Evolutionary conservation across 2,888 invertebrate genomes (phyloP).

Genomic region (Oxystoma pomonae): DNA sequence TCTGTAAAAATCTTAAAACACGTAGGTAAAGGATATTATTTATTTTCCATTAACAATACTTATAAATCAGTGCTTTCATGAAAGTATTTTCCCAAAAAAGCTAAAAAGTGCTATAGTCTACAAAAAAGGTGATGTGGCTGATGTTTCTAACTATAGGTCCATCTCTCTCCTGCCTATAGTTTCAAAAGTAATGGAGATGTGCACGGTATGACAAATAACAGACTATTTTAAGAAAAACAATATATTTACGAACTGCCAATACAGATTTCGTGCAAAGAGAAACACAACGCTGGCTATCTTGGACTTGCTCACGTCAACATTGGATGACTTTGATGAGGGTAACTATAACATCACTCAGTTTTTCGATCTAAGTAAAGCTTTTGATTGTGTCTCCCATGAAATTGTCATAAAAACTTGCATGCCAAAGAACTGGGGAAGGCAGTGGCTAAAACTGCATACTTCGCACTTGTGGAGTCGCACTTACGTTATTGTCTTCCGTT

Average conservation of each 20-base stretch:
- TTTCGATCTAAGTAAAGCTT: background rate
- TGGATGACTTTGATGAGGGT: background rate
- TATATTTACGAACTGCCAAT: background rate
- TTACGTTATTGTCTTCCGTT: too few species aligned
- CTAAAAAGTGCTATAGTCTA: background rate
- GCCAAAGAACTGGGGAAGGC: too few species aligned
- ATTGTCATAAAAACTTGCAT: background rate
- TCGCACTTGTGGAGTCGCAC: too few species aligned
- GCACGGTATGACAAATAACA: background rate
- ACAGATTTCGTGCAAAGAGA: background rate
- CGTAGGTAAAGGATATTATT: conserved; percentile 7
- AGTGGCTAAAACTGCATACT: too few species aligned
- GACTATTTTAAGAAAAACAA: background rate
- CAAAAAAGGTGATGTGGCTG: background rate
- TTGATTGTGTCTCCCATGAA: background rate
- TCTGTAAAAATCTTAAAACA: conserved; percentile 4
- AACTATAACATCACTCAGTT: background rate
- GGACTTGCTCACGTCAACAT: background rate
- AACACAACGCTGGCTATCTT: background rate
- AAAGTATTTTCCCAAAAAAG: background rate
- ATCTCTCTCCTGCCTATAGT: conserved; percentile 7
- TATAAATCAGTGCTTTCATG: background rate
- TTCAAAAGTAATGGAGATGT: conserved; percentile 15
- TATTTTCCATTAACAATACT: background rate
- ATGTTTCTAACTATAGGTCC: background rate